These are phyloP conservation scores for Loriculus beryllinus DNA, from an alignment of 2,797 vertebrate genomes.

Conservation along the genomic window DNA sequence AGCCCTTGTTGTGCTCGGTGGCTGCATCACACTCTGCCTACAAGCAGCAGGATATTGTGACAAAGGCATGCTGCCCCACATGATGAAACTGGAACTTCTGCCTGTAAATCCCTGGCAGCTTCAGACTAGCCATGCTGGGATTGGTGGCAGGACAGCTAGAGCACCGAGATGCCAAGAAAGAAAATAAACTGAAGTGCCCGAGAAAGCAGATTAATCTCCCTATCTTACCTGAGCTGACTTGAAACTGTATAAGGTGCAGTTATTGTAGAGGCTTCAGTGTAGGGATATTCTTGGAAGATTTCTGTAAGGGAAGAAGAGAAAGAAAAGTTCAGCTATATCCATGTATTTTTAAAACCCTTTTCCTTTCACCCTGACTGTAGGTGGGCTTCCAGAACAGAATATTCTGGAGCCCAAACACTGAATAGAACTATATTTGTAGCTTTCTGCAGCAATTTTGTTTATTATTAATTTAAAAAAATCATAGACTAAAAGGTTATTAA, in stretches of 20 bases:
- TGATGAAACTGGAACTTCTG: not conserved
- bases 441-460: not conserved
- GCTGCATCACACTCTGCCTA: not conserved
- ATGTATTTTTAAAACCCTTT: not conserved
- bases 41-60: accelerated
- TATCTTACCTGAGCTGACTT: not conserved
- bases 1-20: not conserved
- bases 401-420: not conserved
- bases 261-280: not conserved
- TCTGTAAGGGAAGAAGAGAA: not conserved
- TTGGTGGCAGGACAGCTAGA: not conserved
- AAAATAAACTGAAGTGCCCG: no score
- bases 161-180: not conserved
- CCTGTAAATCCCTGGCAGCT: not conserved
- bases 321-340: not conserved
- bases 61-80: not conserved
- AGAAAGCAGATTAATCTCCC: not conserved
- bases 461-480: not conserved
- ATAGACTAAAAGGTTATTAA: not conserved
- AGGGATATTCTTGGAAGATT: not conserved
- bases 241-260: accelerated
- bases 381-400: not conserved
- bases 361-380: not conserved
- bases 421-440: not conserved
- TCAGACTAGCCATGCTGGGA: not conserved